Conservation (phyloP, 1,140 invertebrate species). For the Drosophila sturtevanti region DNA sequence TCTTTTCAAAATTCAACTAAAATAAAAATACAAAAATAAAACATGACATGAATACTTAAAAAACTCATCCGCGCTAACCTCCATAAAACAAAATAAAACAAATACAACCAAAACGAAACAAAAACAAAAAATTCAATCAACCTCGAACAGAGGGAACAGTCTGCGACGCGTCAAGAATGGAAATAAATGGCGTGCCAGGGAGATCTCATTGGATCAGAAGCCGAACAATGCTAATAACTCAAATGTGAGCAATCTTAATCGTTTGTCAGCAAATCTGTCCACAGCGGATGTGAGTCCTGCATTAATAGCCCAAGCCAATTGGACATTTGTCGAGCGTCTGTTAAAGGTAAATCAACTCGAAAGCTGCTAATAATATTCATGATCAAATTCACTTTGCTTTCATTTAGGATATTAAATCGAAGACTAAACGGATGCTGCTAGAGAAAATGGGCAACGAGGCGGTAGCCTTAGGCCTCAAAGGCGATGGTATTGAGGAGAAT, state of each 20-base stretch:
- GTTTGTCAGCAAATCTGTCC: slow-evolving; percentile 76
- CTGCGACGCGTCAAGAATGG: slow-evolving; percentile 85
- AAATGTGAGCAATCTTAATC: slow-evolving; percentile 61
- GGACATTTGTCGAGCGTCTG: slow-evolving; percentile 98
- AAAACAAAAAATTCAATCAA: slow-evolving; percentile 28
- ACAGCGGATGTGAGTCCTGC: slow-evolving; percentile 83
- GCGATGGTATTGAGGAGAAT: slow-evolving; percentile 95
- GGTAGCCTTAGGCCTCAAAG: slow-evolving; percentile 87
- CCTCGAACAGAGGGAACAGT: slow-evolving; percentile 84
- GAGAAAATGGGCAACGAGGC: slow-evolving; percentile 98
- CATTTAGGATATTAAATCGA: slow-evolving; percentile 91
- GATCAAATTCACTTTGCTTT: neutral
- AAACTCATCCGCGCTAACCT: slow-evolving; percentile 63
- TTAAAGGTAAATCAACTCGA: slow-evolving; percentile 88
- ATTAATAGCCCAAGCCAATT: slow-evolving; percentile 98
- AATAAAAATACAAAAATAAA: slow-evolving; percentile 42
- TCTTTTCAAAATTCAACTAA: slow-evolving; percentile 57
- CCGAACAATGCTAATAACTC: slow-evolving; percentile 41
- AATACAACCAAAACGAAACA: slow-evolving; percentile 22
- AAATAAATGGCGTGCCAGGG: slow-evolving; percentile 85
- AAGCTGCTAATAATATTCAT: neutral
- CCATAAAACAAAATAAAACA: slow-evolving; percentile 42
- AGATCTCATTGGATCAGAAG: slow-evolving; percentile 84
- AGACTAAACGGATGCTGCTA: slow-evolving; percentile 98
- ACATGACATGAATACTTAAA: neutral